Evolutionary conservation across 2,888 invertebrate species (phyloP), one percentile per base, ranked within the genome.

Genomic region (Eupithecia pulchellata): DNA sequence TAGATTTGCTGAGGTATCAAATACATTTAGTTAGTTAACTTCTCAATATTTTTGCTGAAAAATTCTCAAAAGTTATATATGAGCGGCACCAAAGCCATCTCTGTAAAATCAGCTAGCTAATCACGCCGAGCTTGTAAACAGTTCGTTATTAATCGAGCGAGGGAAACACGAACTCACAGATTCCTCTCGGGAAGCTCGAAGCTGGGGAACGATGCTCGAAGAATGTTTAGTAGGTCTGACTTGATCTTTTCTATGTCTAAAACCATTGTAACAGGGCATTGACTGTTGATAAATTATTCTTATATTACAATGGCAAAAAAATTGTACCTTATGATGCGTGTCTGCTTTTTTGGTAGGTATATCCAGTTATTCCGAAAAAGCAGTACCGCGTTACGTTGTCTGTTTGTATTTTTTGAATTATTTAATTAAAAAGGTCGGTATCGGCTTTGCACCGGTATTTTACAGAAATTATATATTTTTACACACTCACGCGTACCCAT

Each of bases 71-170:
- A 47, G 47, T 47, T 20, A 1, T 47, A 47, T 9, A 2, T 20
- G 11, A 47, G 20, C 20, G 9, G 6, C 42, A 20, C 11, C 20
- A 47, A 47, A 47, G 20, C 47, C 9, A 11, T 20, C 9, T 9
- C 47, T 47, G 52, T 52, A 25, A 52, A 47, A 52, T 52, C 52
- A 52, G 52, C 25, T 1, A 13, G 25, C 25, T 52, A 52, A 52
- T 52, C 20, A 52, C 52, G 52, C 25, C 25, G 20, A 47, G 20
- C 47, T 52, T 52, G 52, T 52, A 52, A 52, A 52, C 52, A 52
- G 20, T 52, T 52, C 52, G 52, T 52, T 52, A 52, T 52, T 52
- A 52, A 52, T 52, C 52, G 52, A 47, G n/a, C 47, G 27, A 57
- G 29, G 14, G 29, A 57, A 57, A 29, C 57, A 57, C 14, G 29